Conservation (phyloP, 2,797 vertebrate genomes). For the Lagodon rhomboides region DNA sequence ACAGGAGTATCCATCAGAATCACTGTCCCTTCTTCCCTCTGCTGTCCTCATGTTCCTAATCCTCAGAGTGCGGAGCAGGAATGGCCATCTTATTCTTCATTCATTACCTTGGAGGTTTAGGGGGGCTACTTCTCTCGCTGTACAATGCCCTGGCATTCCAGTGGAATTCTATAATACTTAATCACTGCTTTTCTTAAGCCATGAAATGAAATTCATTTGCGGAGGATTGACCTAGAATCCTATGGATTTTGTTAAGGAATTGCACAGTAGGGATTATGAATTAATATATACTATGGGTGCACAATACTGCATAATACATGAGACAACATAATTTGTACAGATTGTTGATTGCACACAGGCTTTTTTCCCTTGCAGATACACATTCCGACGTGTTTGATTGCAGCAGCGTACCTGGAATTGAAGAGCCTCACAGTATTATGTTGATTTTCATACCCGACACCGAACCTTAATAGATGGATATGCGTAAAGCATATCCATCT, state of each 20-base stretch:
- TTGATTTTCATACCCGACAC: background rate
- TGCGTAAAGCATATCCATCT: no score
- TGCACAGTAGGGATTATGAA: slow-evolving; percentile 55
- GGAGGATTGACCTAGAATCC: slow-evolving; percentile 74
- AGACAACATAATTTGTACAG: background rate
- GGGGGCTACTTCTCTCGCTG: slow-evolving; percentile 41
- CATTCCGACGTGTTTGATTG: background rate
- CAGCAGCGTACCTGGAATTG: background rate
- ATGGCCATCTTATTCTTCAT: slow-evolving; percentile 55
- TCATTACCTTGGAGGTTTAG: slow-evolving; percentile 63
- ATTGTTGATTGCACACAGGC: slow-evolving; percentile 9
- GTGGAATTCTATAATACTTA: slow-evolving; percentile 61
- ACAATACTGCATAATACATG: slow-evolving; percentile 6
- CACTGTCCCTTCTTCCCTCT: slow-evolving; percentile 52
- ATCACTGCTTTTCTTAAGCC: slow-evolving; percentile 70
- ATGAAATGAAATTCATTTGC: slow-evolving; percentile 66
- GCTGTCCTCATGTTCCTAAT: slow-evolving; percentile 57
- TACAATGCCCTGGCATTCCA: slow-evolving; percentile 40
- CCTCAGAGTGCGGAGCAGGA: slow-evolving; percentile 47
- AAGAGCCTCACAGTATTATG: background rate
- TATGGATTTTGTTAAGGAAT: slow-evolving; percentile 55
- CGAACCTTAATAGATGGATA: background rate
- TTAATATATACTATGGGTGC: slow-evolving; percentile 47
- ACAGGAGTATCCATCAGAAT: slow-evolving; percentile 71
- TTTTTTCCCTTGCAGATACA: background rate